Base-by-base conservation (phyloP, 2,888 invertebrate species). In the Mystacides longicornis region DNA sequence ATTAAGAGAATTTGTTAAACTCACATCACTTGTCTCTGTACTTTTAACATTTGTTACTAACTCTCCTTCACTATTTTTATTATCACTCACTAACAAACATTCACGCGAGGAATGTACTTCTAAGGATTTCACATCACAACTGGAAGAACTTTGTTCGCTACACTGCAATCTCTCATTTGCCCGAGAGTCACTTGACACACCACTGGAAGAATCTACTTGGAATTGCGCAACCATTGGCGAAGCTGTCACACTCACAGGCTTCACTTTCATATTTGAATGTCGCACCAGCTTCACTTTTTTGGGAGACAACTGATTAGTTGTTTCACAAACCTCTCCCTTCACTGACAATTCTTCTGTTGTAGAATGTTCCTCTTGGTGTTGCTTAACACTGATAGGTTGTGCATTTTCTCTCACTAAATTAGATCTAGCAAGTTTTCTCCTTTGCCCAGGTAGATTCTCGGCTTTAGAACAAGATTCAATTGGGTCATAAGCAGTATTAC, bases 211-310 rank as follows among this genome's bases (percentile, higher is more conserved):
- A 16, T 45, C 45, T 3, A 45, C 45, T 45, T 20, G 16, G 31
- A 50, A 43, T 7, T 43, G 27, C 16, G 23, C 16, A 14, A 42
- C 27, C 9, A 49, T 31, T 7, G 18, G 45, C 2, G 49, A 21
- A 45, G 37, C 14, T 54, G 54, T 54, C 16, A 54, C 18, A 23
- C 27, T 11, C 7, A 52, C 14, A 1, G 46, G 31, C 31, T 54
- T 49, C 14, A 20, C 46, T 56, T 56, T 50, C 2, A 53, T 37
- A 46, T 45, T 53, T 9, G 54, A 46, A 33, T 56, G 48, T 16
- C 58, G 50, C 31, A 58, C 56, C n/a, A 58, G 53, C 22, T 58
- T 58, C 11, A 58, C 60, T 52, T 56, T 55, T 47, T 54, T 58
- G 3, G 58, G 58, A 2, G 58, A 58, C 5, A 52, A 37, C 31